Evolutionary conservation across 1,140 invertebrate species (phyloP), one percentile per base, ranked within the genome.

Genomic region (Nephotettix cincticeps): DNA sequence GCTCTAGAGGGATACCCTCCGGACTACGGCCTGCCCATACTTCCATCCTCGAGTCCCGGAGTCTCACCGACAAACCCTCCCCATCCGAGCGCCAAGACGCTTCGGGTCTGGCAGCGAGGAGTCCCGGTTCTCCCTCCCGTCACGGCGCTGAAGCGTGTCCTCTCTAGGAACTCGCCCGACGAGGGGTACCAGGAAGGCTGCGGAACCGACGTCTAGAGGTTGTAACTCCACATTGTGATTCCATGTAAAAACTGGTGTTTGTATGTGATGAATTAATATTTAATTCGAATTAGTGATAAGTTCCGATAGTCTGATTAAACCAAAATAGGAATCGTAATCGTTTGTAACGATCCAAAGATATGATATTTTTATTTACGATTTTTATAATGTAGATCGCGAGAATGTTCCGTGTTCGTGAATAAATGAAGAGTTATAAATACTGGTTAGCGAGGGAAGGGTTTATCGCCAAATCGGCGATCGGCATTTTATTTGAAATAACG

Each of bases 141-240:
- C 6, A 90, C 91, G 40, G 92, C 85, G 74, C 85, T 89, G 27
- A 94, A 93, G 78, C 88, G 91, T 64, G 92, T 90, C 13, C 85
- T 93, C 1, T 88, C 86, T 72, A 92, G 89, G 76, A 93, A 92
- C 79, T 92, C 92, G 0, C 91, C 92, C 19, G 94, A 96, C 77
- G 93, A 96, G 80, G 92, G 93, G 19, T 96, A 94, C 77, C 93
- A 95, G 79, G 94, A 96, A 83, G 93, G 93, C 71, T 94, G 93
- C 79, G 93, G 93, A 47, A 95, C 93, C 23, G 93, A 96, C 81
- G 94, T 96, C 78, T 96, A 87, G 86, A 47, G 56, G 67, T 58
- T 19, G 75, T 54, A 61, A 72, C n/a, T n/a, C n/a, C n/a, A 65
- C 70, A 72, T 73, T 58, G 70, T 74, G 71, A 71, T 74, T 71